A percentile compares a stretch with the other conserved stretches of the same genome.
These are phyloP conservation scores for Psilopsiagon aymara DNA, from an alignment of 2,113 vertebrate species.

Conservation along the genomic window DNA sequence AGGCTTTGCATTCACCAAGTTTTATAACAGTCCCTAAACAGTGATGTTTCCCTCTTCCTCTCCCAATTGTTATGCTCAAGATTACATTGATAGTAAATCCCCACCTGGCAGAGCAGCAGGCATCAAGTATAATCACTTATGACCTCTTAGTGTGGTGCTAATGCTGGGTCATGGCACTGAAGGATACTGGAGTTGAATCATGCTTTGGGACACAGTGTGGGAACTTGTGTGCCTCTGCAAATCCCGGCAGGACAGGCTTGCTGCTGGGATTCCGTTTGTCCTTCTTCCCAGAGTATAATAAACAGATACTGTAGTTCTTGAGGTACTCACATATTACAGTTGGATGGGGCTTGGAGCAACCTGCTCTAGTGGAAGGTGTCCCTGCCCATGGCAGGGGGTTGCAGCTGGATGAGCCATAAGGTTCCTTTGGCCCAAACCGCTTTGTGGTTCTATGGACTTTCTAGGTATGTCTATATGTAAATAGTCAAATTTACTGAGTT, in stretches of 20 bases:
- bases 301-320: background rate
- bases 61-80: background rate
- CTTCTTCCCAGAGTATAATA: background rate
- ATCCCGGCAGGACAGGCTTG: background rate
- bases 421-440: background rate
- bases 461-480: background rate
- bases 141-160: background rate
- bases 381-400: background rate
- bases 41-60: background rate
- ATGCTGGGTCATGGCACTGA: fast-evolving
- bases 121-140: background rate
- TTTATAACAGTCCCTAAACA: background rate
- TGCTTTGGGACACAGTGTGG: background rate
- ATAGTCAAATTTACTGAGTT: background rate
- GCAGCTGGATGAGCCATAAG: background rate
- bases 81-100: background rate
- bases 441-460: background rate
- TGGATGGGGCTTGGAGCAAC: background rate
- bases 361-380: background rate
- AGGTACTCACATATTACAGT: background rate
- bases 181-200: background rate
- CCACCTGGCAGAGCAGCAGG: background rate
- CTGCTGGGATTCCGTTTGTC: background rate
- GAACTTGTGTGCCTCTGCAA: background rate
- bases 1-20: background rate